These are phyloP conservation scores for Lasioglossum vierecki DNA, from an alignment of 2,888 invertebrate species.

Conservation along the genomic window DNA sequence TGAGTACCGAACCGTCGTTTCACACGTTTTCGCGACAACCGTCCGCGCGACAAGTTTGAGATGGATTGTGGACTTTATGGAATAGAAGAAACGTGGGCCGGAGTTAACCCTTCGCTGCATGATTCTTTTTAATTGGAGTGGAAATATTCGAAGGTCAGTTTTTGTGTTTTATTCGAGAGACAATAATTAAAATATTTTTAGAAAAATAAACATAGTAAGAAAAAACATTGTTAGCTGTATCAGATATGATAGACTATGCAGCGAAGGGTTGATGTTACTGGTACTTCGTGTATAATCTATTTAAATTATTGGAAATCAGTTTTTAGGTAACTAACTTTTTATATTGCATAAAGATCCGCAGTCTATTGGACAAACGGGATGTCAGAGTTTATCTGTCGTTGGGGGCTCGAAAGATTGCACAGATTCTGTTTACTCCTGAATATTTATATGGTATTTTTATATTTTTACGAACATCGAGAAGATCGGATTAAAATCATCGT, in stretches of 20 bases:
- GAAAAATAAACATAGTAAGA: too few species aligned
- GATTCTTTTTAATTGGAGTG: too few species aligned
- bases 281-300: too few species aligned
- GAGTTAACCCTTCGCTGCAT: too few species aligned
- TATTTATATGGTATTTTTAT: not conserved
- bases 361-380: not conserved
- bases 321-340: not conserved
- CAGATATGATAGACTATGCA: too few species aligned
- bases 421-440: not conserved
- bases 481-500: not conserved
- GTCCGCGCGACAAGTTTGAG: not conserved
- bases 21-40: not conserved
- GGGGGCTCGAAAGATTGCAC: not conserved
- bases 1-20: slow-evolving; percentile 18
- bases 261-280: too few species aligned
- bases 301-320: too few species aligned
- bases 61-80: not conserved
- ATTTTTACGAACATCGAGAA: not conserved
- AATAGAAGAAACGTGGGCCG: not conserved
- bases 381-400: not conserved
- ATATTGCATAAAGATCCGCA: not conserved
- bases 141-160: too few species aligned
- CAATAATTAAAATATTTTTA: too few species aligned
- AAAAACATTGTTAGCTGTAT: too few species aligned
- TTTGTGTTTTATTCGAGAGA: too few species aligned